Percentiles rank a stretch among this genome's conserved stretches.
These are phyloP conservation scores for Platyscapa corneri DNA, from an alignment of 1,140 invertebrate species.

Conservation along the genomic window DNA sequence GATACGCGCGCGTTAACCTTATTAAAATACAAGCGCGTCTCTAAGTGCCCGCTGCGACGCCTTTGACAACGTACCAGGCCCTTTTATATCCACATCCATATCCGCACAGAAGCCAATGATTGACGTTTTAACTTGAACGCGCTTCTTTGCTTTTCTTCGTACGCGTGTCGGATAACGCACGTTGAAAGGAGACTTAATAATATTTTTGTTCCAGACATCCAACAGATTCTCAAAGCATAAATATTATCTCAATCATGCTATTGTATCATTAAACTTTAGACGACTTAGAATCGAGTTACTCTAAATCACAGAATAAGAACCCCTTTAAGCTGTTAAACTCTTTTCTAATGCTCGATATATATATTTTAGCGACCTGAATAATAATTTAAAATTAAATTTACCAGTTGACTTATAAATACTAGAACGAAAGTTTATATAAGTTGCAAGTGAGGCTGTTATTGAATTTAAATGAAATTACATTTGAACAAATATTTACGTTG, in stretches of 20 bases:
- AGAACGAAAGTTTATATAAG: neutral
- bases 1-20: conserved; percentile 19
- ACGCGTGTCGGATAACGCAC: neutral
- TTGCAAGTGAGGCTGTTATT: no score
- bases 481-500: neutral
- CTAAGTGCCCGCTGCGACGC: conserved; percentile 19
- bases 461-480: neutral
- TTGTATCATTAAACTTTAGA: neutral
- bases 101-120: neutral
- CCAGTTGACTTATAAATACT: neutral
- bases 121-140: neutral
- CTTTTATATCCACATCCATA: neutral
- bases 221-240: neutral
- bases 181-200: neutral
- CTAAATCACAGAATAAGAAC: neutral
- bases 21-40: conserved; percentile 20
- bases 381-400: neutral
- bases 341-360: neutral
- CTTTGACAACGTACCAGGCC: conserved; percentile 26
- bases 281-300: neutral
- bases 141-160: neutral
- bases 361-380: neutral
- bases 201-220: neutral
- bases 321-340: neutral
- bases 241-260: neutral